Evolutionary conservation across 1,140 invertebrate genomes (phyloP).

Genomic region (Chironomus tepperi): DNA sequence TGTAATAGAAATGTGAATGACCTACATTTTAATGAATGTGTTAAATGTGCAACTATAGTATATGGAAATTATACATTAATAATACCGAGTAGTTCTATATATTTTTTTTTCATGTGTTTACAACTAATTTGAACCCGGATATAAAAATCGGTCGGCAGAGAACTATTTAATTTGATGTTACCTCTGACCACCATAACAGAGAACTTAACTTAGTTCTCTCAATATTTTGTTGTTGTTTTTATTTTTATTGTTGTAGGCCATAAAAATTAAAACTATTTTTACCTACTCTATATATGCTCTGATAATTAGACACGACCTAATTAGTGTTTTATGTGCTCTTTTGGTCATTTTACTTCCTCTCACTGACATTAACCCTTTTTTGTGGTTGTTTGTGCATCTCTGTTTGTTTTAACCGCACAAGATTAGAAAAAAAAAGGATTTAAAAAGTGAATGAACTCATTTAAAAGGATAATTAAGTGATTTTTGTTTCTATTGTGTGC

Average conservation of each 20-base stretch:
- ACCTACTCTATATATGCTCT: background rate
- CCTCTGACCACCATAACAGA: conserved; percentile 6
- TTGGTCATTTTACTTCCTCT: background rate
- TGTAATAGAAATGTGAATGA: conserved; percentile 15
- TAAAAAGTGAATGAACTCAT: background rate
- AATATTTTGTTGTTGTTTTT: too few species aligned
- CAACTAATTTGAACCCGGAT: conserved; percentile 18
- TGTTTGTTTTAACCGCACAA: background rate
- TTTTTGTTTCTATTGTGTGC: background rate
- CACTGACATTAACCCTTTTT: too few species aligned
- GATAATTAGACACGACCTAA: conserved; percentile 11
- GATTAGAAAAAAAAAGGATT: background rate
- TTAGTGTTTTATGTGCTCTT: background rate
- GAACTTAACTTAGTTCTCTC: background rate
- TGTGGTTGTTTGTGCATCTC: too few species aligned
- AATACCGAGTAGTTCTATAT: background rate
- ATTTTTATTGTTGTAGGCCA: too few species aligned
- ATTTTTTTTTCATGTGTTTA: background rate
- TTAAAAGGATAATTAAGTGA: background rate
- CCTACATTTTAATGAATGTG: background rate
- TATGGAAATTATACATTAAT: conserved; percentile 5
- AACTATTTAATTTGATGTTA: conserved; percentile 10
- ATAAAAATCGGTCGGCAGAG: background rate
- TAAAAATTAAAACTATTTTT: too few species aligned
- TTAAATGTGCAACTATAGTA: conserved; percentile 11